phyloP scores from a whole-genome alignment of 2,113 vertebrate species.

The Mormoops blainvillei region DNA sequence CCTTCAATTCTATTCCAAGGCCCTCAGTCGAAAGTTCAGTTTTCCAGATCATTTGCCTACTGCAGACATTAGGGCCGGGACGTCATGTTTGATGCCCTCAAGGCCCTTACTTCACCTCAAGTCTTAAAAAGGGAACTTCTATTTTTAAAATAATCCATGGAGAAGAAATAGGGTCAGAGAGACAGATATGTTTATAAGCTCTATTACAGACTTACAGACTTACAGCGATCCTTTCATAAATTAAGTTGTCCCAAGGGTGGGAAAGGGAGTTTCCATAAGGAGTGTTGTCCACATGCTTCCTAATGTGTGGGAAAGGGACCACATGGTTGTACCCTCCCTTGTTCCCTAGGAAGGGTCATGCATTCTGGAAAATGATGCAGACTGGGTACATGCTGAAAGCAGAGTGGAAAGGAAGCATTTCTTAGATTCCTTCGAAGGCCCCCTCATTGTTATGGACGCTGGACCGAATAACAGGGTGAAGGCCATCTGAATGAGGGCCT shows the following conservation, averaged over 20 bases:
- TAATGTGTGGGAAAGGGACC: background rate
- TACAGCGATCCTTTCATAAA: background rate
- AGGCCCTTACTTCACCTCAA: constrained; percentile 2
- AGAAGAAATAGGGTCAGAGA: background rate
- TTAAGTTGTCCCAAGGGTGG: background rate
- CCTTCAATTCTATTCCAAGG: background rate
- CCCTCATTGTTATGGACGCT: background rate
- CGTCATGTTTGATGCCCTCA: background rate
- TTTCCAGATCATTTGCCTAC: background rate
- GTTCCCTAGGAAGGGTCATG: background rate
- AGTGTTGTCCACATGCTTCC: background rate
- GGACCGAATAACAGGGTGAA: background rate
- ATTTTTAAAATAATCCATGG: constrained; percentile 8
- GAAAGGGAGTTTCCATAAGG: background rate
- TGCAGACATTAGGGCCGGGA: background rate
- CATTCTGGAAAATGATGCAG: background rate
- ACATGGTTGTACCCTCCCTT: background rate
- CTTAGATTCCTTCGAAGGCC: background rate
- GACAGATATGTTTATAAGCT: background rate
- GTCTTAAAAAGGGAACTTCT: background rate
- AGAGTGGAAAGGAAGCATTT: background rate
- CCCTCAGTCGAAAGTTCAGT: background rate
- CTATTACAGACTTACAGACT: background rate
- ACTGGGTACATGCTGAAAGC: background rate
- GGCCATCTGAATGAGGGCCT: background rate